These are phyloP conservation scores for Gobiocypris rarus DNA, from an alignment of 2,113 vertebrate genomes.

Conservation along the genomic window DNA sequence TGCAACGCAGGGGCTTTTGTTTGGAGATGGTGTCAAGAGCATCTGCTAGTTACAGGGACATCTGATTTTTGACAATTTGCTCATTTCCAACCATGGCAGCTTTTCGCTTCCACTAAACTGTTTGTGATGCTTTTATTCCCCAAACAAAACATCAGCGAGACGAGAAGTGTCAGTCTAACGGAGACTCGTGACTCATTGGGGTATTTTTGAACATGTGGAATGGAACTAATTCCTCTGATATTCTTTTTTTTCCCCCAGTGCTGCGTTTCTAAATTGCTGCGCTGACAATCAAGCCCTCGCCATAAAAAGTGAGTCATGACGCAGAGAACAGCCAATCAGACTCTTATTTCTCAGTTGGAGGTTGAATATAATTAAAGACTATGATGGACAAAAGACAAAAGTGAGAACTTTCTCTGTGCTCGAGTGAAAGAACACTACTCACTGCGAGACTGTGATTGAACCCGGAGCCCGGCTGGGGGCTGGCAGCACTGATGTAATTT, in stretches of 20 bases:
- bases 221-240: slow-evolving; percentile 23
- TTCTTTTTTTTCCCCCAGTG: not conserved
- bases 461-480: slow-evolving; percentile 96
- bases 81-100: slow-evolving; percentile 44
- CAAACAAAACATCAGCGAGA: slow-evolving; percentile 29
- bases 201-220: slow-evolving; percentile 19
- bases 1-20: slow-evolving; percentile 61
- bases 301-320: slow-evolving; percentile 4
- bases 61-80: slow-evolving; percentile 55
- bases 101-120: slow-evolving; percentile 7
- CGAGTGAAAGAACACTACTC: slow-evolving; percentile 78
- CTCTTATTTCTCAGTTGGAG: not conserved
- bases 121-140: slow-evolving; percentile 38
- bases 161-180: slow-evolving; percentile 20
- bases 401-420: not conserved
- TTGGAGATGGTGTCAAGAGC: slow-evolving; percentile 65
- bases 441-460: slow-evolving; percentile 97
- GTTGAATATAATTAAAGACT: slow-evolving; percentile 7
- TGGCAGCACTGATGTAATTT: slow-evolving; percentile 99
- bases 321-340: slow-evolving; percentile 30
- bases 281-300: slow-evolving; percentile 26
- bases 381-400: not conserved
- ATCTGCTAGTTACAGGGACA: slow-evolving; percentile 57
- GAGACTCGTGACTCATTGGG: slow-evolving; percentile 24
- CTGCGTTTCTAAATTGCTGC: slow-evolving; percentile 11